Evolutionary conservation across 2,888 invertebrate genomes (phyloP).

Genomic region (Yponomeuta malinellus): DNA sequence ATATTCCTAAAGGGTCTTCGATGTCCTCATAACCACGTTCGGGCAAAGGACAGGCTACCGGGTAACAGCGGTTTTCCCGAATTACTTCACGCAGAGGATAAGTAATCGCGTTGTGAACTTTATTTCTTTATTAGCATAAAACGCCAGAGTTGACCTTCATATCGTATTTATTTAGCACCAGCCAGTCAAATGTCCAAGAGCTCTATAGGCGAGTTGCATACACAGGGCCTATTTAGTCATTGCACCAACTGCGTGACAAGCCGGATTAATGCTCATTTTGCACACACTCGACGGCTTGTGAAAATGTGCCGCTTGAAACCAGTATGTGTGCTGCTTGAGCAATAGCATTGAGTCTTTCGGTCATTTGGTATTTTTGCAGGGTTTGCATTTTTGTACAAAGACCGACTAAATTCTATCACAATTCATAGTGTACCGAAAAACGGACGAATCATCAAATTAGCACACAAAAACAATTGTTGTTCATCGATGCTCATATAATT

Average conservation of each 20-base stretch:
- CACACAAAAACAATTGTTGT: no score
- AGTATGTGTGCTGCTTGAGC: not conserved
- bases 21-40: no score
- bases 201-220: slow-evolving; percentile 36
- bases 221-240: slow-evolving; percentile 52
- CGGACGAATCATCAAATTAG: no score
- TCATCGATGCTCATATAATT: not conserved
- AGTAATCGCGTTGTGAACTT: no score
- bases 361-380: no score
- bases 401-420: no score
- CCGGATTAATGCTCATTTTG: slow-evolving; percentile 48
- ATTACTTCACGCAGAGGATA: no score
- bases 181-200: not conserved
- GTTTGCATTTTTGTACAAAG: no score
- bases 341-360: not conserved
- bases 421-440: no score
- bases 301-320: not conserved
- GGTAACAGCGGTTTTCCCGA: no score
- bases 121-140: not conserved
- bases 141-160: not conserved
- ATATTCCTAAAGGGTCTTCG: no score
- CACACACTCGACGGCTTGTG: slow-evolving; percentile 31
- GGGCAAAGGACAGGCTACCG: no score
- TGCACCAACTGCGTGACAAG: slow-evolving; percentile 47
- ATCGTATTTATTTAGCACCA: not conserved